Evolutionary conservation across 2,113 vertebrate genomes (phyloP), one percentile per base, ranked within the genome.

Genomic region (Brienomyrus longianalis): DNA sequence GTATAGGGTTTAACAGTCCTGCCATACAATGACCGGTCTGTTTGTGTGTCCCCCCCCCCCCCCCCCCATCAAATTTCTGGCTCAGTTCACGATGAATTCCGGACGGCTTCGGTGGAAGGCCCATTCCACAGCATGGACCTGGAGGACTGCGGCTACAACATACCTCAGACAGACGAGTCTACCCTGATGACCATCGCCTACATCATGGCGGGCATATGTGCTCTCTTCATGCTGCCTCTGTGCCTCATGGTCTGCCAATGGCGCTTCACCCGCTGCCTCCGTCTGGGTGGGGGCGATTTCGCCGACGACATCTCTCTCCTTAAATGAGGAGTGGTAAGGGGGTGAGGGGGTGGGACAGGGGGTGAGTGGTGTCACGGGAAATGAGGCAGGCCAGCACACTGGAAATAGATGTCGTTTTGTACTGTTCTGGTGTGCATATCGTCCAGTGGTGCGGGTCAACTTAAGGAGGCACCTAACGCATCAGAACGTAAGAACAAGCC

Each of bases 161-260:
- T 98, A 92, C 98, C 98, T 0, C 98, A 99, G 96, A 98, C 98
- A 0, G 98, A 99, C 1, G 98, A 99, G 93, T 99, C 98, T n/a
- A 99, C 98, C 0, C 96, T 99, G 39, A 99, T 99, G 98, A 99
- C 98, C 94, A 99, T 99, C 27, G 98, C 98, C 90, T 99, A 99
- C 66, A 97, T 98, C 91, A 99, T 99, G 98, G 98, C 98, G 0
- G 98, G 98, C 92, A 98, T 99, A 94, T 99, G 98, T 1, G 98
- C 97, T 9, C 97, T 99, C 91, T 99, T 99, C 96, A 99, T 99
- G 98, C 96, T 99, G 93, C 98, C 98, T 0, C 96, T 99, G 91
- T 99, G 98, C 95, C 97, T 99, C 94, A 99, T 99, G 98, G 97
- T 99, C 91, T 99, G 98, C 91, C 98, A 99, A 96, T 99, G 98